These are phyloP conservation scores for Armadillidium nasatum DNA, from an alignment of 1,140 invertebrate species.

Conservation along the genomic window DNA sequence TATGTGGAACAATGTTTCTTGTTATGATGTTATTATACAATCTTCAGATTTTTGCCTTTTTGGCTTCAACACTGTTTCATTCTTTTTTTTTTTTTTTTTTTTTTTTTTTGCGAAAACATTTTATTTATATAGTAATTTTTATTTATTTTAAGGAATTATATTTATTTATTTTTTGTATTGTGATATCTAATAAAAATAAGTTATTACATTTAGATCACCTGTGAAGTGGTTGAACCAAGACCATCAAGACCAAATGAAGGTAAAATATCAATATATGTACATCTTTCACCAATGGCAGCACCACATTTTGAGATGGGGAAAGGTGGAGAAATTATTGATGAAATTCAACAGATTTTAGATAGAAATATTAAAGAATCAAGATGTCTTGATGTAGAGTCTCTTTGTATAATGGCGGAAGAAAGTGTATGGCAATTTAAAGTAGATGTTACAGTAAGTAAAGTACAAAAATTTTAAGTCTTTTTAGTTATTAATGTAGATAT, in stretches of 20 bases:
- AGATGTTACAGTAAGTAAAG: conserved; percentile 25
- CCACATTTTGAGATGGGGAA: conserved; percentile 21
- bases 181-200: too few species aligned
- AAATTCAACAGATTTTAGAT: conserved; percentile 29
- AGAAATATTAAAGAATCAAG: conserved; percentile 30
- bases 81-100: too few species aligned
- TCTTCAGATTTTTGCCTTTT: too few species aligned
- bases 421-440: conserved; percentile 29
- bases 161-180: too few species aligned
- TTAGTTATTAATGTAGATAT: too few species aligned
- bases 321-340: conserved; percentile 8
- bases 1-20: too few species aligned
- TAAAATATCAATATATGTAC: conserved; percentile 22
- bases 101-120: too few species aligned
- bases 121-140: too few species aligned
- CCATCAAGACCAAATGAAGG: conserved; percentile 28
- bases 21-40: too few species aligned
- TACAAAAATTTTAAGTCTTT: neutral
- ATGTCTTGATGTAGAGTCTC: conserved; percentile 23
- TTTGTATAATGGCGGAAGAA: conserved; percentile 30
- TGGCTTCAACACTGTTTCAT: too few species aligned
- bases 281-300: conserved; percentile 27
- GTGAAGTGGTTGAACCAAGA: conserved; percentile 28
- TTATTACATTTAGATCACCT: conserved; percentile 15
- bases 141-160: too few species aligned